Conservation (phyloP, 1,140 invertebrate species). For the Drosophila serrata region DNA sequence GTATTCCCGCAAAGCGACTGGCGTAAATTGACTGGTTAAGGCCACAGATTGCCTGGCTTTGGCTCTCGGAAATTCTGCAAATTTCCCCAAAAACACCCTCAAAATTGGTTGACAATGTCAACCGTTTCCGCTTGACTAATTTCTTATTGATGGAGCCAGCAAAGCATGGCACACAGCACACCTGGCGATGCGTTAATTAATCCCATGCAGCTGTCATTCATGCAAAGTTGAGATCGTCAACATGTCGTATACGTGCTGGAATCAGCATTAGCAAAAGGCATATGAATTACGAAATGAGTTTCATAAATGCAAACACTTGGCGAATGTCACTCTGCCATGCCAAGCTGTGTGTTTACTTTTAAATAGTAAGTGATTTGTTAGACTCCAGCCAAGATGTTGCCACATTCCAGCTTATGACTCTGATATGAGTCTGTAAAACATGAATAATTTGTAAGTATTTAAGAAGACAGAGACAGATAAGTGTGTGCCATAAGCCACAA, state of each 20-base stretch:
- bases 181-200: conserved; percentile 65
- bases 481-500: neutral
- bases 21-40: conserved; percentile 29
- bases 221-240: conserved; percentile 31
- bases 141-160: conserved; percentile 25
- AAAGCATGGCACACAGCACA: conserved; percentile 15
- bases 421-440: conserved; percentile 10
- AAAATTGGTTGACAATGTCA: conserved; percentile 29
- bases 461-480: neutral
- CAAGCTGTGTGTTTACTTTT: conserved; percentile 49
- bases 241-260: conserved; percentile 54
- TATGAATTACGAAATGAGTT: conserved; percentile 59
- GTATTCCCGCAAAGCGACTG: conserved; percentile 9
- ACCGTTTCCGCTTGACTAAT: conserved; percentile 18
- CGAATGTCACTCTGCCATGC: conserved; percentile 25
- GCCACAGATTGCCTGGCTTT: conserved; percentile 24
- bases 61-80: conserved; percentile 13
- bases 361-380: conserved; percentile 38
- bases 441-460: conserved; percentile 23
- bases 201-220: conserved; percentile 39
- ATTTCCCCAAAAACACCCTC: conserved; percentile 13
- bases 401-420: neutral
- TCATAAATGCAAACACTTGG: conserved; percentile 30
- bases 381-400: conserved; percentile 25
- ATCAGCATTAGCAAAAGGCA: conserved; percentile 27